phyloP scores from a whole-genome alignment of 2,113 vertebrate species.

The Daphoenositta chrysoptera region DNA sequence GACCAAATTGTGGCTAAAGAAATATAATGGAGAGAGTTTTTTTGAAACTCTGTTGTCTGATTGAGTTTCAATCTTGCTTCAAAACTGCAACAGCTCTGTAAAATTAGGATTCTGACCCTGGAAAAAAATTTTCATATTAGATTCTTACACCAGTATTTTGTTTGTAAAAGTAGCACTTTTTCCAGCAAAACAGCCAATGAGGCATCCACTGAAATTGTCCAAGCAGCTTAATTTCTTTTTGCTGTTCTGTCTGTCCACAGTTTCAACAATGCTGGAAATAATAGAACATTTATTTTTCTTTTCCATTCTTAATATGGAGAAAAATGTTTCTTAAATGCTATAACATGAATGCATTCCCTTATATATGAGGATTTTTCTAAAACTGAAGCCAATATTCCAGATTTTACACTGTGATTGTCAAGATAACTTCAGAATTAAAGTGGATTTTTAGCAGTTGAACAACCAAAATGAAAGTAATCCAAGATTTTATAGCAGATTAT shows the following conservation, averaged over 20 bases:
- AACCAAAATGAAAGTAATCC: background rate
- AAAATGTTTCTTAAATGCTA: background rate
- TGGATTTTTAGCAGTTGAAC: background rate
- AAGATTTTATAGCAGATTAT: background rate
- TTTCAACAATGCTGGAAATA: background rate
- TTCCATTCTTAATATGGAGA: background rate
- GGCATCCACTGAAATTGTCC: background rate
- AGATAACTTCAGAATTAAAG: background rate
- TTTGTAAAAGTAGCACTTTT: background rate
- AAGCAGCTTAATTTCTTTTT: background rate
- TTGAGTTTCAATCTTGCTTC: background rate
- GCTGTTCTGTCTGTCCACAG: background rate
- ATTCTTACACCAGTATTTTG: background rate
- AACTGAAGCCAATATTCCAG: background rate
- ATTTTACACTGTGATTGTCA: background rate
- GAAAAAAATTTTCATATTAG: background rate
- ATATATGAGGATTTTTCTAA: background rate
- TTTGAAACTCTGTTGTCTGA: background rate
- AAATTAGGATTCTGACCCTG: background rate
- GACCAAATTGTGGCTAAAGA: background rate
- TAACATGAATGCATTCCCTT: background rate
- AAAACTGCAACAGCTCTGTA: background rate
- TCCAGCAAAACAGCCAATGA: background rate
- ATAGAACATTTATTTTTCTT: background rate
- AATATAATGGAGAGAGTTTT: background rate